Percentiles rank a stretch among this genome's conserved stretches.
These are phyloP conservation scores for Drosophila repleta DNA, from an alignment of 1,140 invertebrate genomes.

Conservation along the genomic window DNA sequence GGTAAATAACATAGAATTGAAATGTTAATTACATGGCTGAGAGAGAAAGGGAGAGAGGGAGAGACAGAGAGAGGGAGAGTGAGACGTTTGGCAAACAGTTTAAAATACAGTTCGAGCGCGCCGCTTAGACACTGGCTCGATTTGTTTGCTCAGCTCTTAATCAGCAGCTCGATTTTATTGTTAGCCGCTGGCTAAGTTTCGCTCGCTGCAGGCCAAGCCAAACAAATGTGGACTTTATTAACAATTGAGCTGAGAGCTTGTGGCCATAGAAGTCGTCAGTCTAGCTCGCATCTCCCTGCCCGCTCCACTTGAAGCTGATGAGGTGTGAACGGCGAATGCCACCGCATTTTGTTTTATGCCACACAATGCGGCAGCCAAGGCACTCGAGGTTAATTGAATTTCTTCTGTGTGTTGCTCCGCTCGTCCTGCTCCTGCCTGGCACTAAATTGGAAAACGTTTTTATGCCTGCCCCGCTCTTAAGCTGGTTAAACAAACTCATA, in stretches of 20 bases:
- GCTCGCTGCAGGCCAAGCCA: conserved; percentile 5
- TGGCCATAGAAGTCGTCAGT: conserved; percentile 22
- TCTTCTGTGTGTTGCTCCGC: conserved; percentile 41
- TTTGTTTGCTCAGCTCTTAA: conserved; percentile 80
- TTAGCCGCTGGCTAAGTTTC: conserved; percentile 39
- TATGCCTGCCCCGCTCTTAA: conserved; percentile 54
- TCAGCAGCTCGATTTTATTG: conserved; percentile 65
- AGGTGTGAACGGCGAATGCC: conserved; percentile 78
- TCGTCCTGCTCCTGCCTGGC: background rate
- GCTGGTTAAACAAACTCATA: conserved; percentile 60
- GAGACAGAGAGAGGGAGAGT: background rate
- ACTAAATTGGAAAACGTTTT: conserved; percentile 66
- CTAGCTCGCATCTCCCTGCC: background rate
- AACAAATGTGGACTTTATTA: conserved; percentile 50
- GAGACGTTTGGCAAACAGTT: conserved; percentile 65
- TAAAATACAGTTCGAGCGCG: conserved; percentile 75
- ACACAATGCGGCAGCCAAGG: conserved; percentile 55
- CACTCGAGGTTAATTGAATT: conserved; percentile 82
- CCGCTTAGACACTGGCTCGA: conserved; percentile 77
- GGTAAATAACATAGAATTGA: conserved; percentile 68
- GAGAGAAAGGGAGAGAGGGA: background rate
- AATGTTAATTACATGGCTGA: conserved; percentile 77
- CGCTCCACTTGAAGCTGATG: conserved; percentile 56
- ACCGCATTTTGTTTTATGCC: conserved; percentile 72
- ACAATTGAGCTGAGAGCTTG: conserved; percentile 24